Conservation (phyloP, 2,797 vertebrate species). For the Gallinago nigripennis region DNA sequence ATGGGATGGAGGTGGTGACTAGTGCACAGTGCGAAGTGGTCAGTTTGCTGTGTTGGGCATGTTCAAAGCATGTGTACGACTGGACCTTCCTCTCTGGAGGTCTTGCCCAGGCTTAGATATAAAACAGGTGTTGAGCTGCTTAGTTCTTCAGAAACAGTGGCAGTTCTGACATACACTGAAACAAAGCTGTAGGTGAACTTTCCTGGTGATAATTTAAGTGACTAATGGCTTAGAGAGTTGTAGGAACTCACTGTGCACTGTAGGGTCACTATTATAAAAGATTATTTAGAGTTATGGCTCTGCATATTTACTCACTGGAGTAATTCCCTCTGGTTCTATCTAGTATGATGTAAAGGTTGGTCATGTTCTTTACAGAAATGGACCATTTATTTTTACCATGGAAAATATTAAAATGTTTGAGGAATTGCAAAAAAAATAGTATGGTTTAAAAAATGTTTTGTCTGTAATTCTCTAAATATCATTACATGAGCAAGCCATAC, state of each 20-base stretch:
- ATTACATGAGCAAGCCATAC: not conserved
- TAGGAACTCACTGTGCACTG: not conserved
- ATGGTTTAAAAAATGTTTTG: not conserved
- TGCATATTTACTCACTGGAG: not conserved
- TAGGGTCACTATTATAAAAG: not conserved
- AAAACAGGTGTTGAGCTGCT: not conserved
- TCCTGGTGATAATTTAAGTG: not conserved
- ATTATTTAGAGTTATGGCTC: not conserved
- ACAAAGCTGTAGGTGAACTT: not conserved
- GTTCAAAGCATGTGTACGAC: not conserved
- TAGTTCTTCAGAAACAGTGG: not conserved
- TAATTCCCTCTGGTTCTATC: not conserved
- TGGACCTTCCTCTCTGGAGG: not conserved
- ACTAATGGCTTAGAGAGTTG: not conserved
- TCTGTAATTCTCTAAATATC: not conserved
- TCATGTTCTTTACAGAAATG: not conserved
- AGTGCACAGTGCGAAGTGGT: rapidly evolving
- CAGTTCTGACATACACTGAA: not conserved
- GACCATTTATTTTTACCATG: not conserved
- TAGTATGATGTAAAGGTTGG: not conserved
- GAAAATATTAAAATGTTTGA: not conserved
- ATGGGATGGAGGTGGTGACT: not conserved
- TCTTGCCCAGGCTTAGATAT: not conserved
- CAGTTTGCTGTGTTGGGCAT: not conserved
- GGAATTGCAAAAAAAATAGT: not conserved